Base-by-base conservation (phyloP, 2,888 invertebrate species). In the Troglohyphantes excavatus region DNA sequence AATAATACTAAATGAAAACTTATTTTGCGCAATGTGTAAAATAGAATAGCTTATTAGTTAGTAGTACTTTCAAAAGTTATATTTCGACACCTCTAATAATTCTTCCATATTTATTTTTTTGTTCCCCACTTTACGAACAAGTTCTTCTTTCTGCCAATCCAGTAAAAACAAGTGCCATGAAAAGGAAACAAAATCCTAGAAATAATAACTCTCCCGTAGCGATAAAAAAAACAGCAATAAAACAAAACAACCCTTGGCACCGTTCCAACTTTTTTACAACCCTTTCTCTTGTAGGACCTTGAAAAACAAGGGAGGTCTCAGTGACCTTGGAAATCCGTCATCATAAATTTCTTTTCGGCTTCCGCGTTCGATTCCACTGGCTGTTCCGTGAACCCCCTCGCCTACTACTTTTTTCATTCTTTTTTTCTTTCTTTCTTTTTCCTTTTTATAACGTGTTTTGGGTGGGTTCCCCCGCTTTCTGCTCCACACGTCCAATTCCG, bases 281-380 rank as follows among this genome's bases (percentile, higher is more conserved):
- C 75, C 84, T 84, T 75, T 75, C 23, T 13, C 13, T 59, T 27
- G 21, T 65, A 19, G 53, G 83, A 84, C 84, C 84, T 84, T 84
- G 84, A 84, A 84, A 83, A 84, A 65, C 39, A 82, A 29, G 75
- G 84, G 84, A 84, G 84, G 84, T 65, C 23, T 53, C 33, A 21
- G 59, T 84, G 84, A 84, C 84, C 84, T 84, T 84, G 84, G 67
- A 27, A 46, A 65, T 53, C 27, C n/a, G 17, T 67, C 75, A 67
- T 84, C 75, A 84, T 84, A 75, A 84, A 84, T 84, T 84, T 82
- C 59, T 59, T n/a, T n/a, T 67, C 43, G 27, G 63, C 73, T 84
- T 84, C 84, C 84, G 84, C 67, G 67, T 84, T 84, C 53, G 67
- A 46, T 53, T 65, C 63, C 21, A 5, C n/a, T 61, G 29, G 17